A percentile compares a stretch with the other conserved stretches of the same genome.
These are phyloP conservation scores for Spilosoma lubricipeda DNA, from an alignment of 2,888 invertebrate species.

Conservation along the genomic window DNA sequence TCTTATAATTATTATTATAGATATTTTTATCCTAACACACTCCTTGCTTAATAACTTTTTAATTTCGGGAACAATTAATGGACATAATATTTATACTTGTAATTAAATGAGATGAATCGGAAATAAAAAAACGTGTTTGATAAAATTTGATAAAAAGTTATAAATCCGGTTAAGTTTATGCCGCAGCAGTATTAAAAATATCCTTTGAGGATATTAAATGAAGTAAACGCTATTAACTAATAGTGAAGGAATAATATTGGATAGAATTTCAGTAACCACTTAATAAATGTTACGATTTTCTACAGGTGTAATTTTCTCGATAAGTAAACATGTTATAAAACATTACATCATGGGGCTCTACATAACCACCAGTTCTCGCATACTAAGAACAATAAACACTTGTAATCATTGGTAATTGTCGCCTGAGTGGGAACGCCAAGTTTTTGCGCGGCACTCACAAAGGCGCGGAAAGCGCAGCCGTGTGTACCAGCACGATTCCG, in stretches of 20 bases:
- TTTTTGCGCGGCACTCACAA: conserved; percentile 70
- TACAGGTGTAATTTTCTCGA: conserved; percentile 42
- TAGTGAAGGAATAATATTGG: background rate
- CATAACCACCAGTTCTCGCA: conserved; percentile 67
- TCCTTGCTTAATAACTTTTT: too few relatives aligned
- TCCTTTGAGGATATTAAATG: background rate
- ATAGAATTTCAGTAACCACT: background rate
- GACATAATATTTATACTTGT: too few relatives aligned
- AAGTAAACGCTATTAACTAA: background rate
- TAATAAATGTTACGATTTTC: conserved; percentile 54
- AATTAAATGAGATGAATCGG: too few relatives aligned
- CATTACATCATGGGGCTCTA: conserved; percentile 65
- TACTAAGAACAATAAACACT: conserved; percentile 73
- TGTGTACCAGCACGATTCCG: conserved; percentile 49
- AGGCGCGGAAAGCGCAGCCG: conserved; percentile 67
- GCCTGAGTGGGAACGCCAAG: conserved; percentile 70
- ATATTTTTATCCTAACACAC: too few relatives aligned
- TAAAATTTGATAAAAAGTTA: too few relatives aligned
- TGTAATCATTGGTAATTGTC: conserved; percentile 75
- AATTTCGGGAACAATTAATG: too few relatives aligned
- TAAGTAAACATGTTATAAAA: conserved; percentile 56
- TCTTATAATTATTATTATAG: too few relatives aligned
- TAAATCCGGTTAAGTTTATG: too few relatives aligned
- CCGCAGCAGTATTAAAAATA: too few relatives aligned
- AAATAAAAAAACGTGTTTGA: too few relatives aligned